These are phyloP conservation scores for Cheilosia urbana DNA, from an alignment of 2,888 invertebrate species.

Conservation along the genomic window DNA sequence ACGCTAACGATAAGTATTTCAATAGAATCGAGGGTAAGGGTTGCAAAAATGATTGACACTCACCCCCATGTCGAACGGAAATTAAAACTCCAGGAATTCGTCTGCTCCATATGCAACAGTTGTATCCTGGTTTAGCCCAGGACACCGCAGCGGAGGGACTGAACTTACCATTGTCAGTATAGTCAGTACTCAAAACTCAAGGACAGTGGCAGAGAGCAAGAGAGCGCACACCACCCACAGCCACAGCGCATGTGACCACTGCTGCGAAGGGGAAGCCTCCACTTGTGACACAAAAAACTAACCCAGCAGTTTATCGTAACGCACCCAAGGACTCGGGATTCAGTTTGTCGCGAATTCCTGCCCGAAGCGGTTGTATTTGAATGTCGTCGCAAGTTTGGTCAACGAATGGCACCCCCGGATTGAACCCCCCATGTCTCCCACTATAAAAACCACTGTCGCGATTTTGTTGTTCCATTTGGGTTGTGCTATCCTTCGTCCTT, in stretches of 20 bases:
- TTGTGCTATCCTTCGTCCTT: slow-evolving; percentile 35
- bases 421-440: slow-evolving; percentile 37
- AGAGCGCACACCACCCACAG: slow-evolving; percentile 40
- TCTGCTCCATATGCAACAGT: slow-evolving; percentile 67
- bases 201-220: slow-evolving; percentile 43
- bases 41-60: slow-evolving; percentile 71
- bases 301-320: slow-evolving; percentile 34
- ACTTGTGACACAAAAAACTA: slow-evolving; percentile 5
- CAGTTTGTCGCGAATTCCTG: slow-evolving; percentile 74
- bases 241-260: slow-evolving; percentile 73
- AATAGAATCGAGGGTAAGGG: slow-evolving; percentile 53
- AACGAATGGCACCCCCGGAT: slow-evolving; percentile 47
- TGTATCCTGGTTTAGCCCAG: slow-evolving; percentile 55
- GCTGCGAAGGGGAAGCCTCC: slow-evolving; percentile 47
- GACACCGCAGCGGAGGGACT: slow-evolving; percentile 12
- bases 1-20: slow-evolving; percentile 66
- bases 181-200: slow-evolving; percentile 21
- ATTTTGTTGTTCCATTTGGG: slow-evolving; percentile 9
- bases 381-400: slow-evolving; percentile 47
- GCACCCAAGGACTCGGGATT: slow-evolving; percentile 56
- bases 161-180: no score
- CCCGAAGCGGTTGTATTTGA: slow-evolving; percentile 66
- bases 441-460: slow-evolving; percentile 46
- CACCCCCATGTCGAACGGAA: slow-evolving; percentile 63
- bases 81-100: slow-evolving; percentile 74